Evolutionary conservation across 1,140 invertebrate species (phyloP), one percentile per base, ranked within the genome.

Genomic region (Heliothis subflexa): DNA sequence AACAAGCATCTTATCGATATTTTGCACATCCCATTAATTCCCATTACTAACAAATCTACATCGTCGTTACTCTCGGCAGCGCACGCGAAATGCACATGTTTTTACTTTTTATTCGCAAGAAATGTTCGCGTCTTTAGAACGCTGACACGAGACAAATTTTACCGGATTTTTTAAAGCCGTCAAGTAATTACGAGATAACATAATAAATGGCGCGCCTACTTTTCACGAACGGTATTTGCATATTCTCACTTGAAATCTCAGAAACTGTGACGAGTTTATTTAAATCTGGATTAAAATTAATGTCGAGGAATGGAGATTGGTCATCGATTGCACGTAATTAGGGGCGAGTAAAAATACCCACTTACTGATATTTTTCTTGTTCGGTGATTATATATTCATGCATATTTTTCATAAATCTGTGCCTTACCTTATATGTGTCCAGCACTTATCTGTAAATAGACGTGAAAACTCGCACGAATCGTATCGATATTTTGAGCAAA

Each of bases 41-140:
- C n/a, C 73, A 33, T 64, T 59, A 62, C 62, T 61, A 57, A 47
- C 59, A 50, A 11, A 10, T 18, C 18, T 47, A 59, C 54, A 70
- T 70, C 75, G 75, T 50, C 75, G 70, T 70, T 68, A 78, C 70
- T 70, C 75, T 78, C 47, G 9, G 61, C n/a, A 18, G 61, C n/a
- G 12, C 59, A 52, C 50, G 75, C 21, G 59, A 64, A 62, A 75
- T 75, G 73, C 73, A 78, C 40, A 52, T 57, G 54, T 49, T 49
- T 78, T 78, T 78, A 78, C 28, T 73, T 59, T 45, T 50, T 50
- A 68, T 75, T 62, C 49, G 18, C 25, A 7, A 64, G 54, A 59
- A 70, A 70, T 57, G 40, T 59, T 59, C 52, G 28, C 45, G 21
- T 78, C 52, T 57, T 66, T 47, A 70, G 13, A 78, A 54, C 25